phyloP scores from a whole-genome alignment of 2,113 vertebrate genomes.

The human region GRCh38 chr12:12465501-12466000 shows the following conservation, averaged over 20 bases:
- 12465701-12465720: conserved; percentile 95
- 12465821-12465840: not conserved
- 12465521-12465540: conserved; percentile 2
- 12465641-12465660: conserved; percentile 96
- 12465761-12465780: conserved; percentile 81
- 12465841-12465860: accelerated
- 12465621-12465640: conserved; percentile 99
- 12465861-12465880: not conserved
- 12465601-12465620: conserved; percentile 98
- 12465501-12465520: not conserved
- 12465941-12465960: not conserved
- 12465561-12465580: conserved; percentile 96
- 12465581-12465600: conserved; percentile 99
- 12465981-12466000: not conserved
- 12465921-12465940: not conserved
- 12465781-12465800: accelerated
- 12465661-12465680: conserved; percentile 99
- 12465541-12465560: conserved; percentile 96
- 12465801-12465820: accelerated
- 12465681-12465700: conserved; percentile 96
- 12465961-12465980: not conserved
- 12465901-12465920: not conserved
- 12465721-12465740: conserved; percentile 94
- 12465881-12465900: not conserved
- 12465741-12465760: conserved; percentile 93